Evolutionary conservation across 2,797 vertebrate genomes (phyloP).

Genomic region (Propithecus perrieri): DNA sequence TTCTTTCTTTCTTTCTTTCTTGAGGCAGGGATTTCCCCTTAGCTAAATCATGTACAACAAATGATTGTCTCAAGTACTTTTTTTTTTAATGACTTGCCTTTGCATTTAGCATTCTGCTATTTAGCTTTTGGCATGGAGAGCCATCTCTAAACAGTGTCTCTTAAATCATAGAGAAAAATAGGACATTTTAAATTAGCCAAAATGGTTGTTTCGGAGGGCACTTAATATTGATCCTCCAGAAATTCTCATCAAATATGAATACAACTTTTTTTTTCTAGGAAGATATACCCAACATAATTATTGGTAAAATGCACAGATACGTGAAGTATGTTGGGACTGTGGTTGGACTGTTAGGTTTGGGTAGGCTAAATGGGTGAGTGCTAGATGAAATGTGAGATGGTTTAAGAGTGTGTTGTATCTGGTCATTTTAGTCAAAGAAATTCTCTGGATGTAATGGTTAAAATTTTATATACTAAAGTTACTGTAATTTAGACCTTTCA

Average conservation of each 20-base stretch:
- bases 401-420: no score
- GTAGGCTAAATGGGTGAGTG: background rate
- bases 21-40: background rate
- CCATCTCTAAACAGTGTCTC: background rate
- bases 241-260: background rate
- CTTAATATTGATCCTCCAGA: background rate
- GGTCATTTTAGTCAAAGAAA: no score
- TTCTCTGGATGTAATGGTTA: no score
- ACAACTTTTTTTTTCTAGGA: background rate
- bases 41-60: background rate
- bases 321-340: background rate
- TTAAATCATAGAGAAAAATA: background rate
- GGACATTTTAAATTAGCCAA: background rate
- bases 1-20: background rate
- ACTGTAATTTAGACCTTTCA: no score
- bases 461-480: no score
- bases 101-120: background rate
- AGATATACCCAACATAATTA: background rate
- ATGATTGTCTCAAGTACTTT: background rate
- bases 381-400: no score
- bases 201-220: background rate
- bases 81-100: background rate
- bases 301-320: background rate
- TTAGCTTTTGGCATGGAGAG: background rate
- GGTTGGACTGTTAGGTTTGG: background rate